Conservation (phyloP, 1,140 invertebrate genomes). For the Leptopilina clavipes region DNA sequence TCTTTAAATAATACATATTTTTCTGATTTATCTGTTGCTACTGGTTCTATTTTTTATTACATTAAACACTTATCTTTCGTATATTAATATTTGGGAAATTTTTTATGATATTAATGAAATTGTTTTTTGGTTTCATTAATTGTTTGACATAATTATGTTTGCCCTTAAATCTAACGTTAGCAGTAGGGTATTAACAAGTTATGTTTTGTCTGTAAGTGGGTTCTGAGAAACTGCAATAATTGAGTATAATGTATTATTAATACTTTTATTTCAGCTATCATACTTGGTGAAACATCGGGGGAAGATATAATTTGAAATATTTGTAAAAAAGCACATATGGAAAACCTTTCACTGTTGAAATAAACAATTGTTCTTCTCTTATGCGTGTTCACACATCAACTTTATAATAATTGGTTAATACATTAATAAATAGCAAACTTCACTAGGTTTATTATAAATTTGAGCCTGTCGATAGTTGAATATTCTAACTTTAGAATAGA, state of each 20-base stretch:
- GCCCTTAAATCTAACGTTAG: too few species aligned
- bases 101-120: too few species aligned
- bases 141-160: too few species aligned
- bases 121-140: too few species aligned
- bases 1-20: too few species aligned
- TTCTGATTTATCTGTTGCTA: too few species aligned
- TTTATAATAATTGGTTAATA: constrained; percentile 41
- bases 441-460: constrained; percentile 34
- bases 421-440: constrained; percentile 36
- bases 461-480: neutral
- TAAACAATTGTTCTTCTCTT: neutral
- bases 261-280: neutral
- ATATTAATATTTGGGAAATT: too few species aligned
- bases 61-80: too few species aligned
- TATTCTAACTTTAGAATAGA: neutral
- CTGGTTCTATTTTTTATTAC: too few species aligned
- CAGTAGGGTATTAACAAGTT: too few species aligned
- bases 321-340: constrained; percentile 31
- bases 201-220: too few species aligned
- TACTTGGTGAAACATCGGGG: constrained; percentile 18
- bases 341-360: constrained; percentile 2
- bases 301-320: neutral
- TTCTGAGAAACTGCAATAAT: too few species aligned
- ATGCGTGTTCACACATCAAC: constrained; percentile 33
- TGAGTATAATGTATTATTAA: neutral